These are phyloP conservation scores for Spea hammondii DNA, from an alignment of 2,797 vertebrate species.

Conservation along the genomic window DNA sequence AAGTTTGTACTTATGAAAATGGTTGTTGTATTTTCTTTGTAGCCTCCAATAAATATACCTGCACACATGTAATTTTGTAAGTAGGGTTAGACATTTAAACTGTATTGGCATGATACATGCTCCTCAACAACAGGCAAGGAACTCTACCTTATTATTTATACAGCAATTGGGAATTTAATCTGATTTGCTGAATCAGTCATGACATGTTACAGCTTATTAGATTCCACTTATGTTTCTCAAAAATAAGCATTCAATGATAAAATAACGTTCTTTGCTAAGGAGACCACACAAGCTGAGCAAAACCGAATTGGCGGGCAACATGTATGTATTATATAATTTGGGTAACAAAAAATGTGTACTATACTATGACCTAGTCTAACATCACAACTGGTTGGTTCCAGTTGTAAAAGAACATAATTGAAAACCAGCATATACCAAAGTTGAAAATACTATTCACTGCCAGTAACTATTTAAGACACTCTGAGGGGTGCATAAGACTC, in stretches of 20 bases:
- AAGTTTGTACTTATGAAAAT: slow-evolving; percentile 59
- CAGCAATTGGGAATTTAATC: not conserved
- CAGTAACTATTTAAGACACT: slow-evolving; percentile 6
- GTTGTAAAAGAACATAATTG: not conserved
- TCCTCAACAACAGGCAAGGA: not conserved
- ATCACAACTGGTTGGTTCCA: not conserved
- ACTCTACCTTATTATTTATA: not conserved
- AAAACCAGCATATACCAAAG: not conserved
- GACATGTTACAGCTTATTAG: not conserved
- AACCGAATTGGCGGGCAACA: not conserved
- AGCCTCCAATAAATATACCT: slow-evolving; percentile 55
- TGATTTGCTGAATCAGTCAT: not conserved
- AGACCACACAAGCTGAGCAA: not conserved
- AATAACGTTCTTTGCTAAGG: not conserved
- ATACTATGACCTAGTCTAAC: not conserved
- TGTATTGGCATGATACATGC: not conserved
- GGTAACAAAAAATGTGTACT: not conserved
- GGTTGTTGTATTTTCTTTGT: slow-evolving; percentile 71
- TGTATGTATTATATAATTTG: too few relatives aligned
- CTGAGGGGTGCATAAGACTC: slow-evolving; percentile 21
- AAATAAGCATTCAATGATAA: not conserved
- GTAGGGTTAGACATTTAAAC: not conserved
- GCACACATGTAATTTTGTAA: slow-evolving; percentile 3
- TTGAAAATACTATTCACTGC: not conserved
- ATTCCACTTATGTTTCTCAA: not conserved